These are phyloP conservation scores for Hucho hucho DNA, from an alignment of 2,113 vertebrate genomes.

Conservation along the genomic window DNA sequence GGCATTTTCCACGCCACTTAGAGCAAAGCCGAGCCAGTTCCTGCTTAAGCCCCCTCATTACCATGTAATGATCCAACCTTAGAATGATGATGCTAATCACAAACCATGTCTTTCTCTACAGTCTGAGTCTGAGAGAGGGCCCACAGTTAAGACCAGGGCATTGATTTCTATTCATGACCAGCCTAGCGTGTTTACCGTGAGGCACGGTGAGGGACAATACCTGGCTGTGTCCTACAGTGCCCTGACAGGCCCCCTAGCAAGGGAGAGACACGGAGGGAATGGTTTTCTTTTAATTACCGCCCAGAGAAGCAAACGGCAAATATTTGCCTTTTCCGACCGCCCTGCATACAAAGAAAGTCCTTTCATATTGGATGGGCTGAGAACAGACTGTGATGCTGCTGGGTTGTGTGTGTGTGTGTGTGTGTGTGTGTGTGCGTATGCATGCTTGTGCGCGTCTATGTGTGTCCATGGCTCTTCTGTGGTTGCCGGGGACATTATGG, in stretches of 20 bases:
- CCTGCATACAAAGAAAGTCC: constrained; percentile 57
- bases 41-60: constrained; percentile 62
- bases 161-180: constrained; percentile 29
- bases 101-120: constrained; percentile 16
- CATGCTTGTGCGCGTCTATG: too few relatives aligned
- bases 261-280: constrained; percentile 1
- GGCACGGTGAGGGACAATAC: constrained; percentile 33
- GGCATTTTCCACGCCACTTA: constrained; percentile 60
- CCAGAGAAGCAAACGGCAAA: constrained; percentile 62
- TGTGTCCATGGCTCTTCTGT: neutral
- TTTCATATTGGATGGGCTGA: constrained; percentile 39
- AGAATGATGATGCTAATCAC: constrained; percentile 49
- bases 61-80: constrained; percentile 53
- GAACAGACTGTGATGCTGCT: constrained; percentile 22
- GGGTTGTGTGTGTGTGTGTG: constrained; percentile 3
- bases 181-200: constrained; percentile 36
- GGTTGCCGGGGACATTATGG: neutral
- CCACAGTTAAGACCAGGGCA: neutral
- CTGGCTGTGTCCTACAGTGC: constrained; percentile 1
- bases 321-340: constrained; percentile 68
- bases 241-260: too few relatives aligned
- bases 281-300: too few relatives aligned
- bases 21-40: constrained; percentile 53
- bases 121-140: neutral
- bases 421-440: too few relatives aligned